Evolutionary conservation across 2,888 invertebrate genomes (phyloP), one percentile per base, ranked within the genome.

Genomic region (Ennomos fuscantarius): DNA sequence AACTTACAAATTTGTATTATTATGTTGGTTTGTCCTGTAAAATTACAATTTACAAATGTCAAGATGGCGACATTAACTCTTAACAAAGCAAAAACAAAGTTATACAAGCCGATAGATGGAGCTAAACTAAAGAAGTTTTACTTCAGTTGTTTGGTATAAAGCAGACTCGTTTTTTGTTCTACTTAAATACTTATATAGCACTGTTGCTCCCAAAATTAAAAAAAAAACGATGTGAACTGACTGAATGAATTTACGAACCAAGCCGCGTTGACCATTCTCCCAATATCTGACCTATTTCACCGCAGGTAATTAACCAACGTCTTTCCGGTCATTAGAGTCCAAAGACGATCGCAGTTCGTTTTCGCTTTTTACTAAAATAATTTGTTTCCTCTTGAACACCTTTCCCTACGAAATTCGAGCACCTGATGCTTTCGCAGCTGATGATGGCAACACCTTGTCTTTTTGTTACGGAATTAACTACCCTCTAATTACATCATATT

Each of bases 351-450:
- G 52, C 56, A 52, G 39, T 36, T 32, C 49, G 13, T 54, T 51
- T 54, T 54, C 58, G 58, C 58, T 59, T 65, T 61, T 60, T 65
- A 58, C 60, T 55, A 55, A 66, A 66, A 69, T 63, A 63, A 54
- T 56, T 62, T 64, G 65, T 65, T 65, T 64, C 62, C 64, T 61
- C 55, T 52, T 13, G 64, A 47, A 65, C 73, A 73, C 73, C 73
- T 73, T 73, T 67, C 65, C 59, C 58, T 63, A 65, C 63, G 57
- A 69, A 69, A 65, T 66, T 62, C 52, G 65, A 57, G 62, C 72
- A 72, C 72, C 73, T 70, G 72, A 72, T 68, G 64, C 35, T 1
- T 46, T 57, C 40, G 69, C 70, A 70, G 65, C 65, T 66, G 70
- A 69, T 65, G 63, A 60, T 51, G 58, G 50, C 60, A 62, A 66